Evolutionary conservation across 1,140 invertebrate genomes (phyloP), one percentile per base, ranked within the genome.

Genomic region (Drosophila pruinosa): DNA sequence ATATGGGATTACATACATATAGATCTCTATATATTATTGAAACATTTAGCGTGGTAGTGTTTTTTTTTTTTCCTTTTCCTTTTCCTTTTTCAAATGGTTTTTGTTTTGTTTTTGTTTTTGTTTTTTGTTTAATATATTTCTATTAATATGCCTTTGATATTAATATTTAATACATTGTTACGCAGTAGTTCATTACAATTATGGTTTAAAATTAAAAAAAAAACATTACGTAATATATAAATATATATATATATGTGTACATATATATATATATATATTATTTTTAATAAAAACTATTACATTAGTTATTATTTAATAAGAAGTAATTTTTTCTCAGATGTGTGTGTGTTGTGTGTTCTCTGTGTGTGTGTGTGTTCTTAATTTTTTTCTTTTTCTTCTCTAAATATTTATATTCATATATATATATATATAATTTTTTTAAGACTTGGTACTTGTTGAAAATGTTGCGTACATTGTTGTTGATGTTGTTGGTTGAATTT

Each of bases 201-300:
- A 80, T 75, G 38, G n/a, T 72, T 71, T 80, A 64, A 80, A 79
- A 75, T 56, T 63, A 75, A 80, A 79, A 79, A 79, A 80, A 80
- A 68, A 72, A 62, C 65, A 68, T 62, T 74, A 58, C 74, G 19
- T 65, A 59, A 57, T 36, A 58, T 58, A 67, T 58, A 50, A 14
- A 22, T 24, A 24, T 17, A 50, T 39, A 41, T 24, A 19, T 36
- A 26, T 52, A 22, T 24, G 17, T 45, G 41, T 36, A 43, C 21
- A 62, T 53, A 61, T 61, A 61, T 45, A 69, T 53, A 68, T 61
- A 43, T 52, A 14, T 48, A 57, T 52, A 41, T 61, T 48, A 43
- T 53, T 68, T 72, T 79, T 80, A 81, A 81, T 81, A 81, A 81
- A 81, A 81, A 81, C 78, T 81, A 81, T 81, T 81, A 81, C 63